phyloP scores from a whole-genome alignment of 2,888 invertebrate genomes.

The Volucella inflata region DNA sequence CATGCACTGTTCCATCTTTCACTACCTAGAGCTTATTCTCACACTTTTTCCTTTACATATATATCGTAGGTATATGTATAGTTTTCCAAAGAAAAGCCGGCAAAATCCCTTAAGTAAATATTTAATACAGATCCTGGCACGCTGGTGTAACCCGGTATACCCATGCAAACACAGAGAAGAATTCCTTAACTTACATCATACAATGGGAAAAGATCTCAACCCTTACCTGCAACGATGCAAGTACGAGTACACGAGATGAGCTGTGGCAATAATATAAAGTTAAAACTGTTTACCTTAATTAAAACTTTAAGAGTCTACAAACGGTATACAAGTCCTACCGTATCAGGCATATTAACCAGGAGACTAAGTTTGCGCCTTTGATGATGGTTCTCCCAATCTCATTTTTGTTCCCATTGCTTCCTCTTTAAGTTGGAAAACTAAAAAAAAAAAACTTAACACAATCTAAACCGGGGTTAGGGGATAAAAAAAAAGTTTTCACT shows the following conservation, averaged over 20 bases:
- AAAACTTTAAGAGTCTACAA: slow-evolving; percentile 70
- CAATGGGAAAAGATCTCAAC: background rate
- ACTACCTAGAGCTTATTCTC: slow-evolving; percentile 5
- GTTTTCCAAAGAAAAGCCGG: slow-evolving; percentile 26
- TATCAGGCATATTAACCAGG: slow-evolving; percentile 24
- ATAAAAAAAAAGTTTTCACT: slow-evolving; percentile 26
- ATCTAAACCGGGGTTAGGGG: background rate
- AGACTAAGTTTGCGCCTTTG: slow-evolving; percentile 44
- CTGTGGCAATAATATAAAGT: slow-evolving; percentile 49
- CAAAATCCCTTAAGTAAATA: slow-evolving; percentile 66
- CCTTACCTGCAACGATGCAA: slow-evolving; percentile 29
- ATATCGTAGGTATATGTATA: background rate
- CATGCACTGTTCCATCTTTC: slow-evolving; percentile 32
- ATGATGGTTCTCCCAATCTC: background rate
- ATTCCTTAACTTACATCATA: slow-evolving; percentile 33
- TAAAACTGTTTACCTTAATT: slow-evolving; percentile 73
- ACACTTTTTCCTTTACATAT: slow-evolving; percentile 16
- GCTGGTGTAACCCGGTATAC: too few species aligned
- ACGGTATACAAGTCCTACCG: slow-evolving; percentile 9
- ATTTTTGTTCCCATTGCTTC: background rate
- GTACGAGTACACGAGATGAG: slow-evolving; percentile 18
- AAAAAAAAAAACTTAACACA: slow-evolving; percentile 50
- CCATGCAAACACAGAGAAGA: background rate
- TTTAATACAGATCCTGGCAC: slow-evolving; percentile 58
- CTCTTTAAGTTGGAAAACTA: too few species aligned